Evolutionary conservation across 2,888 invertebrate genomes (phyloP), one percentile per base, ranked within the genome.

Genomic region (Hecatera dysodea): DNA sequence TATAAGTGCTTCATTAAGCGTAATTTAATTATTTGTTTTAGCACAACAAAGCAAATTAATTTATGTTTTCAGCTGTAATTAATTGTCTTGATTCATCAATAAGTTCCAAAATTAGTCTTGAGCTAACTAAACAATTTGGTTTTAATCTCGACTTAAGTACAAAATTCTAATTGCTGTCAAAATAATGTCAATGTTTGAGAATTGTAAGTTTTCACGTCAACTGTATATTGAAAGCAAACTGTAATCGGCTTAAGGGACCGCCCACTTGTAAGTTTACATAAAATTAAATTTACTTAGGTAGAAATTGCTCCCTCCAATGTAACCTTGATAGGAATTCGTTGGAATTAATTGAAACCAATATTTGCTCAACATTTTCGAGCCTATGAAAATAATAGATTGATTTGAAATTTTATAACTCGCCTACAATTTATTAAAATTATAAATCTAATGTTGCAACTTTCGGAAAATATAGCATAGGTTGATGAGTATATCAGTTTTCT

Each of bases 321-420:
- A 67, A 63, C 70, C 75, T 72, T 50, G 62, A 63, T 55, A 63
- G 78, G 33, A 82, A 81, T 76, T 76, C 33, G 72, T 69, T 61
- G n/a, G 27, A 77, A 73, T 84, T 84, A 81, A 84, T 84, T 82
- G 74, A 72, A 77, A 81, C 73, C 75, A 82, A 79, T 82, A 82
- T 82, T 81, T 82, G 70, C 27, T 61, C 75, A 59, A 74, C 19
- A 71, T 77, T 82, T 63, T 67, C 61, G 57, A 39, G 57, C 22
- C 71, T 72, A 72, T 80, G 68, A 74, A 67, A 80, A 70, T 66
- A 64, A 53, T 72, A 56, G 57, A 68, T 81, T 66, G 67, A 70
- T 79, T 67, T 48, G 53, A 24, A 70, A 67, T 62, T 68, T 63
- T 70, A 53, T 57, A 29, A 57, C 46, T 46, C 27, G 17, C 24